Conservation (phyloP, 1,140 invertebrate genomes). For the Archegozetes longisetosus region DNA sequence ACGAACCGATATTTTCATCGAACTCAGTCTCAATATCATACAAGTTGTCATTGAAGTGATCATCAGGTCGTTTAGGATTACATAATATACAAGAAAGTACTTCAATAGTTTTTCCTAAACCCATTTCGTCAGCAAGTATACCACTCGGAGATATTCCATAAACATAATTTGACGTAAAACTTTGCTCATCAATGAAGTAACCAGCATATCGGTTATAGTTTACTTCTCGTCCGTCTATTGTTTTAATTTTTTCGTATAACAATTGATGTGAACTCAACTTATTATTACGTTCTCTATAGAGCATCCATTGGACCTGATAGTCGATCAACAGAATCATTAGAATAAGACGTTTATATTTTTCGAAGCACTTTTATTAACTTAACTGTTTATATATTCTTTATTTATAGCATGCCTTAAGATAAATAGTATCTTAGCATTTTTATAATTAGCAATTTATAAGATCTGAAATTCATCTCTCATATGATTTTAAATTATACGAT, state of each 20-base stretch:
- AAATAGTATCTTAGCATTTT: no score
- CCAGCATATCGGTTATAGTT: constrained; percentile 39
- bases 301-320: constrained; percentile 41
- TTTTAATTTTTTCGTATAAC: constrained; percentile 7
- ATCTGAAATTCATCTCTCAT: no score
- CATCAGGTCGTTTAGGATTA: constrained; percentile 31
- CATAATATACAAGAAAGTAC: constrained; percentile 47
- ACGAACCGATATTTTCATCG: background rate
- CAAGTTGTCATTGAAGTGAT: background rate
- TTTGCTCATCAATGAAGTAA: constrained; percentile 8
- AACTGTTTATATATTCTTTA: no score
- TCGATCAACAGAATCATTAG: background rate
- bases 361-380: no score
- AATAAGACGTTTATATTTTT: background rate
- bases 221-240: constrained; percentile 20
- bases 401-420: no score
- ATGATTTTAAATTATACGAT: no score
- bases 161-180: background rate
- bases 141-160: constrained; percentile 35
- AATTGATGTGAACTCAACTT: constrained; percentile 19
- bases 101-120: constrained; percentile 64
- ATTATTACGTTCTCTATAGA: constrained; percentile 34
- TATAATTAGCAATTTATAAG: no score
- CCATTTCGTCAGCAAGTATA: constrained; percentile 70
- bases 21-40: background rate